These are phyloP conservation scores for Zonotrichia albicollis DNA, from an alignment of 2,797 vertebrate species.

Conservation along the genomic window DNA sequence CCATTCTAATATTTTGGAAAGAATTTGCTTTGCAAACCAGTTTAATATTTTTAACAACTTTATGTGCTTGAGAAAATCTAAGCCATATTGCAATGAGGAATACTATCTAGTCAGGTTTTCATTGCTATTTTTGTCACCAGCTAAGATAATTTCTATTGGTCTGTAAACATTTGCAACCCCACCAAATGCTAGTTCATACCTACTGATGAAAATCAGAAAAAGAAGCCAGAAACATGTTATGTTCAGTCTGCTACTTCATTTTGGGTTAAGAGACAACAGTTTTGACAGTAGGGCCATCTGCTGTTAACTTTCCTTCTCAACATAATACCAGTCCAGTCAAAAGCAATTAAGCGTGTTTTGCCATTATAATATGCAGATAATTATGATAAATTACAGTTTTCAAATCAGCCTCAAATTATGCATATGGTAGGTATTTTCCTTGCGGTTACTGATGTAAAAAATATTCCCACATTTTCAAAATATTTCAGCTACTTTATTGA, in stretches of 20 bases:
- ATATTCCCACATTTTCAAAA: slow-evolving; percentile 71
- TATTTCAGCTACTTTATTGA: slow-evolving; percentile 79
- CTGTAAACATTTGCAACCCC: slow-evolving; percentile 67
- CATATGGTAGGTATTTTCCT: slow-evolving; percentile 76
- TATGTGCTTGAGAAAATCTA: slow-evolving; percentile 1
- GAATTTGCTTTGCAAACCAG: not conserved
- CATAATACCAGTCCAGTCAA: slow-evolving; percentile 77
- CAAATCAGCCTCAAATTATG: slow-evolving; percentile 76
- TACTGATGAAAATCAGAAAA: slow-evolving; percentile 46
- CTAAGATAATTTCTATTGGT: slow-evolving; percentile 59
- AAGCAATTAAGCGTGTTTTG: slow-evolving; percentile 81
- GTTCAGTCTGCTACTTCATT: slow-evolving; percentile 71
- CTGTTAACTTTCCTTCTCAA: slow-evolving; percentile 75
- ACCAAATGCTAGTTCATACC: slow-evolving; percentile 71
- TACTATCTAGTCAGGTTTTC: slow-evolving; percentile 34
- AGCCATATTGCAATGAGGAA: slow-evolving; percentile 24
- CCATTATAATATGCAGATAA: slow-evolving; percentile 80
- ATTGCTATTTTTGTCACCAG: slow-evolving; percentile 55
- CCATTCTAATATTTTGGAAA: not conserved
- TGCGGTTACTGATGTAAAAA: slow-evolving; percentile 69
- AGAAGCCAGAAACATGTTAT: slow-evolving; percentile 56
- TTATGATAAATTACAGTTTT: slow-evolving; percentile 82
- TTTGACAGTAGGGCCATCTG: slow-evolving; percentile 80
- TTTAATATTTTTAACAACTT: slow-evolving; percentile 26
- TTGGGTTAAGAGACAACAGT: slow-evolving; percentile 64